These are phyloP conservation scores for Apis mellifera DNA, from an alignment of 1,140 invertebrate genomes.

Conservation along the genomic window Amel_HAv3.1 CM009934.2:4628001-4628500, in stretches of 20 bases:
- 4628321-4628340: slow-evolving; percentile 2
- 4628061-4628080: not conserved
- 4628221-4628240: not conserved
- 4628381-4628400: slow-evolving; percentile 20
- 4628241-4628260: slow-evolving; percentile 21
- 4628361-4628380: slow-evolving; percentile 23
- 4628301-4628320: slow-evolving; percentile 7
- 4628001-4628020: not conserved
- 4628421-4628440: not conserved
- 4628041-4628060: not conserved
- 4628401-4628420: not conserved
- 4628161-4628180: slow-evolving; percentile 4
- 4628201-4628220: not conserved
- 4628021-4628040: not conserved
- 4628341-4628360: not conserved
- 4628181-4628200: not conserved
- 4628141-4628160: not conserved
- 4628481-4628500: not conserved
- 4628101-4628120: not conserved
- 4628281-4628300: not conserved
- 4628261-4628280: slow-evolving; percentile 5
- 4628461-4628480: not conserved
- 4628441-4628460: slow-evolving; percentile 4
- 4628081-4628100: not conserved
- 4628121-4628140: no score